phyloP scores from a whole-genome alignment of 2,888 invertebrate species.

The Sclerodermus sp. region DNA sequence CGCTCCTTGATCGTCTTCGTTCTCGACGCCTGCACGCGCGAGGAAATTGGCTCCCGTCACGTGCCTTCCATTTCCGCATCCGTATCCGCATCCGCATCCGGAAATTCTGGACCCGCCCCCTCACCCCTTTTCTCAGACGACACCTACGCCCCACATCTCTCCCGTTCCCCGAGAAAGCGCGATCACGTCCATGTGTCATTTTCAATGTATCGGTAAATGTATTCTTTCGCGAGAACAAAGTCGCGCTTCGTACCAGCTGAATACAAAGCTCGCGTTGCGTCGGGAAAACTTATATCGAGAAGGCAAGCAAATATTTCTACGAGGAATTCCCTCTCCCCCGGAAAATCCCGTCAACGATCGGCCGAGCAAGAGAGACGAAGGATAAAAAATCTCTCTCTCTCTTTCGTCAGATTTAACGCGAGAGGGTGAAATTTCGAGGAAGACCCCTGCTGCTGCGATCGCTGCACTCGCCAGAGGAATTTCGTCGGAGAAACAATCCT shows the following conservation, averaged over 20 bases:
- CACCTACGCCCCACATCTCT: neutral
- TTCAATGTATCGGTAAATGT: neutral
- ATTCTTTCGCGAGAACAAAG: neutral
- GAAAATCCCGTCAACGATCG: too few species aligned
- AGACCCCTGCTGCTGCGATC: too few species aligned
- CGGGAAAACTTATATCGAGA: too few species aligned
- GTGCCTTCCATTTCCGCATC: slow-evolving; percentile 15
- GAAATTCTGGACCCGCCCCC: slow-evolving; percentile 7
- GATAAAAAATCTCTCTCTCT: too few species aligned
- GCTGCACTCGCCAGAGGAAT: too few species aligned
- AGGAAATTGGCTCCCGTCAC: slow-evolving; percentile 19
- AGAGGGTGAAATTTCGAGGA: too few species aligned
- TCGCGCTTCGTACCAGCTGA: neutral
- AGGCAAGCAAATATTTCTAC: too few species aligned
- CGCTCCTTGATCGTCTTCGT: too few species aligned
- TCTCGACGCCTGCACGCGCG: neutral
- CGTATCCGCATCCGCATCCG: slow-evolving; percentile 17
- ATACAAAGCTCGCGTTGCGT: neutral
- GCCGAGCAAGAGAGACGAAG: too few species aligned
- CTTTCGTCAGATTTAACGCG: too few species aligned
- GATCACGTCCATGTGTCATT: neutral
- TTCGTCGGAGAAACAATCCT: too few species aligned
- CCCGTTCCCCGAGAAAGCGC: neutral
- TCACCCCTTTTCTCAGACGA: neutral
- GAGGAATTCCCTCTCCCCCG: too few species aligned